Conservation (phyloP, 1,140 invertebrate genomes). For the Proctacanthus coquilletti region DNA sequence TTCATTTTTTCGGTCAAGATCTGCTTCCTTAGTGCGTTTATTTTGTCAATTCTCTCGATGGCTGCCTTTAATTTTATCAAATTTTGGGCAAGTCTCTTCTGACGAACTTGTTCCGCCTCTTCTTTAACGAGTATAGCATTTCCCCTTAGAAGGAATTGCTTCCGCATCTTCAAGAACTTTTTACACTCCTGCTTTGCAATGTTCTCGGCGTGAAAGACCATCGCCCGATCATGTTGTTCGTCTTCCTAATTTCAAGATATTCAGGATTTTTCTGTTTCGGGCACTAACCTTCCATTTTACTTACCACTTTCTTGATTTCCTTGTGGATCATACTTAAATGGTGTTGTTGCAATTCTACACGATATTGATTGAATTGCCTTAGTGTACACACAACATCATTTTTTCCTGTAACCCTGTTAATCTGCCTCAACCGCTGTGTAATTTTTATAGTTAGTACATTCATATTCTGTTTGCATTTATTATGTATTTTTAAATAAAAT, state of each 20-base stretch:
- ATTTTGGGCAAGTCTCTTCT: slow-evolving; percentile 12
- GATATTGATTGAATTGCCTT: slow-evolving; percentile 26
- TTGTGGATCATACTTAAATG: slow-evolving; percentile 23
- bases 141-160: slow-evolving; percentile 4
- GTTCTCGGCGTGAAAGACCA: slow-evolving; percentile 20
- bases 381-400: slow-evolving; percentile 28
- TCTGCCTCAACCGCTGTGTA: slow-evolving; percentile 20
- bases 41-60: too few species aligned
- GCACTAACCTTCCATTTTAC: background rate
- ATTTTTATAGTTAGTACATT: too few species aligned
- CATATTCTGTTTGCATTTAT: too few species aligned
- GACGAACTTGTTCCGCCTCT: slow-evolving; percentile 10
- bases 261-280: background rate
- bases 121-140: too few species aligned
- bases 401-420: slow-evolving; percentile 21
- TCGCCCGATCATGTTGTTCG: slow-evolving; percentile 18
- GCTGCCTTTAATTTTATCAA: slow-evolving; percentile 13
- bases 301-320: slow-evolving; percentile 13
- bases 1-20: too few species aligned
- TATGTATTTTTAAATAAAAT: background rate
- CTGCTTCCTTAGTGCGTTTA: too few species aligned
- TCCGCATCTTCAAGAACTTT: slow-evolving; percentile 15
- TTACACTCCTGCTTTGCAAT: slow-evolving; percentile 10
- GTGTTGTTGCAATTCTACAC: slow-evolving; percentile 25
- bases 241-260: slow-evolving; percentile 8